Percentiles rank a stretch among this genome's conserved stretches.
Conservation (phyloP, 2,797 vertebrate species). For the Sebastolobus alascanus region DNA sequence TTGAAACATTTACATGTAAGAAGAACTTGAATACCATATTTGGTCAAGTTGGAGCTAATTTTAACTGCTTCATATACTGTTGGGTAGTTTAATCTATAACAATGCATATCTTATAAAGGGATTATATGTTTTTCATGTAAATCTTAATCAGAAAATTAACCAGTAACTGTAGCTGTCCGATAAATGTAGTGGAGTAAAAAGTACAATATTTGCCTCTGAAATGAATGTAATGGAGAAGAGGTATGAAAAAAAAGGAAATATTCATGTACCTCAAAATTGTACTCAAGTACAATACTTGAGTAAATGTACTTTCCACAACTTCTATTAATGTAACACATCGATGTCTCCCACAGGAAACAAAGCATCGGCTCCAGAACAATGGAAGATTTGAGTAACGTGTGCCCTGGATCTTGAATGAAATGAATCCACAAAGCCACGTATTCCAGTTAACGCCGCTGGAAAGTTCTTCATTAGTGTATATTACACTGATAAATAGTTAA, state of each 20-base stretch:
- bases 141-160: not conserved
- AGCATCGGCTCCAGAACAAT: constrained; percentile 76
- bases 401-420: constrained; percentile 54
- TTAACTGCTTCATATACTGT: too few species aligned
- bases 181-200: not conserved
- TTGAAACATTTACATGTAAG: not conserved
- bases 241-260: constrained; percentile 3
- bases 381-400: constrained; percentile 78
- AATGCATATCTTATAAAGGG: not conserved
- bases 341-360: constrained; percentile 77
- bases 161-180: not conserved
- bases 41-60: not conserved
- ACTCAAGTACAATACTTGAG: not conserved
- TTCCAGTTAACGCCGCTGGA: constrained; percentile 80
- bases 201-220: not conserved
- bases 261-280: not conserved
- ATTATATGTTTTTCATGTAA: not conserved
- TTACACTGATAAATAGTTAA: constrained; percentile 84
- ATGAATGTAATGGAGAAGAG: not conserved
- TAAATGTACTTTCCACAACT: not conserved
- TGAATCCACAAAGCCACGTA: constrained; percentile 54
- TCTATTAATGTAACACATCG: constrained; percentile 6
- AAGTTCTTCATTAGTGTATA: constrained; percentile 86
- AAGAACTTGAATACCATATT: not conserved
- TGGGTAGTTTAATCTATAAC: not conserved